Conservation (phyloP, 2,888 invertebrate species). For the Drosophila atripex region DNA sequence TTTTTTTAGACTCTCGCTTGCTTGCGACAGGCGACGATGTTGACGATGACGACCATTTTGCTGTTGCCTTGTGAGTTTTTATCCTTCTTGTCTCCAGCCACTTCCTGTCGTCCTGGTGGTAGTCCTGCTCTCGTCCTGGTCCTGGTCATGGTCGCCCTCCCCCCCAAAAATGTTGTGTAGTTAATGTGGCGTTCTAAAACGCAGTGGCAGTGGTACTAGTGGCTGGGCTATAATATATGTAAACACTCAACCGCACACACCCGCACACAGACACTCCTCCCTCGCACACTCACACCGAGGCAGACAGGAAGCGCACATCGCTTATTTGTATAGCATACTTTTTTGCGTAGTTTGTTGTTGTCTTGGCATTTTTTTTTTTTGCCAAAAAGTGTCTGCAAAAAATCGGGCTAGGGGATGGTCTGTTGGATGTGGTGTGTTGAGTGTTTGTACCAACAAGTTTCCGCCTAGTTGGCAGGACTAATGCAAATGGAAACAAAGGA, state of each 20-base stretch:
- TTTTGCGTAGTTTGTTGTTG: constrained; percentile 75
- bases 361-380: constrained; percentile 70
- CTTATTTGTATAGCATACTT: constrained; percentile 70
- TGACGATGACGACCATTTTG: constrained; percentile 64
- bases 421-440: constrained; percentile 25
- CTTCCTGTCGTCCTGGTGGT: constrained; percentile 39
- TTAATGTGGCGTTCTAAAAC: constrained; percentile 77
- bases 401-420: background rate
- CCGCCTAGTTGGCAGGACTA: constrained; percentile 27
- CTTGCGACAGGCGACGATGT: constrained; percentile 48
- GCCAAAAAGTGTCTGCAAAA: constrained; percentile 36
- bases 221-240: constrained; percentile 64
- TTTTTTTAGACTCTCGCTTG: constrained; percentile 42
- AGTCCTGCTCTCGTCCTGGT: too few relatives aligned
- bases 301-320: constrained; percentile 47
- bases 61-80: constrained; percentile 45
- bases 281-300: background rate
- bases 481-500: constrained; percentile 48
- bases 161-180: constrained; percentile 70
- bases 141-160: constrained; percentile 9
- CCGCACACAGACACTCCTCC: constrained; percentile 3
- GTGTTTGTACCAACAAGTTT: constrained; percentile 52
- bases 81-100: constrained; percentile 12
- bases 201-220: constrained; percentile 54
- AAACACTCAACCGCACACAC: constrained; percentile 69